Evolutionary conservation across 2,888 invertebrate species (phyloP).

Genomic region (Drosophila siamana): DNA sequence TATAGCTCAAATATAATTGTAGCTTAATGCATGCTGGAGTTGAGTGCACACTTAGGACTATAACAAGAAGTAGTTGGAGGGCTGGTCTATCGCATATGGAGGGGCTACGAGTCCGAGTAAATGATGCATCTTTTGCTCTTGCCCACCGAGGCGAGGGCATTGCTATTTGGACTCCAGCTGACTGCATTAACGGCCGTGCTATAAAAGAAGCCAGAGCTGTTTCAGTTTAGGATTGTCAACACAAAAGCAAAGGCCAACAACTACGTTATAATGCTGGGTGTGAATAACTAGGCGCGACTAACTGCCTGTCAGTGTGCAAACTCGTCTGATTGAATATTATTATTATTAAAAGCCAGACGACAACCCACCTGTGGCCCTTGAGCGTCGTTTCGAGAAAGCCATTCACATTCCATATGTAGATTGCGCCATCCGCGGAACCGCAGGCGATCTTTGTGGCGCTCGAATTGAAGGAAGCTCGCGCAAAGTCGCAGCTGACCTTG

Average conservation of each 20-base stretch:
- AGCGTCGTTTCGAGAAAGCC: conserved; percentile 91
- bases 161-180: conserved; percentile 94
- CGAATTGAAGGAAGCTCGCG: conserved; percentile 96
- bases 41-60: conserved; percentile 19
- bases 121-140: conserved; percentile 92
- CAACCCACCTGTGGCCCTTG: conserved; percentile 90
- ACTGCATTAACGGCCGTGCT: conserved; percentile 94
- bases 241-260: conserved; percentile 12
- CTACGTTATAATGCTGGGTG: background rate
- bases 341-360: background rate
- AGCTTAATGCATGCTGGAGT: conserved; percentile 24
- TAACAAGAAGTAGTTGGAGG: conserved; percentile 13
- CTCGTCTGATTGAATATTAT: conserved; percentile 2
- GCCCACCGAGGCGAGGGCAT: conserved; percentile 93
- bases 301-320: too few relatives aligned
- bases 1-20: background rate
- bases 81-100: background rate
- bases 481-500: conserved; percentile 97
- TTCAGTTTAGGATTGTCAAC: conserved; percentile 49
- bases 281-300: background rate
- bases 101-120: conserved; percentile 89
- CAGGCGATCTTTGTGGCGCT: conserved; percentile 95
- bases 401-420: conserved; percentile 95
- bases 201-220: conserved; percentile 85
- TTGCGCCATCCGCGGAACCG: conserved; percentile 95